Evolutionary conservation across 2,113 vertebrate genomes (phyloP), one percentile per base, ranked within the genome.

Genomic region (Alligator mississippiensis): DNA sequence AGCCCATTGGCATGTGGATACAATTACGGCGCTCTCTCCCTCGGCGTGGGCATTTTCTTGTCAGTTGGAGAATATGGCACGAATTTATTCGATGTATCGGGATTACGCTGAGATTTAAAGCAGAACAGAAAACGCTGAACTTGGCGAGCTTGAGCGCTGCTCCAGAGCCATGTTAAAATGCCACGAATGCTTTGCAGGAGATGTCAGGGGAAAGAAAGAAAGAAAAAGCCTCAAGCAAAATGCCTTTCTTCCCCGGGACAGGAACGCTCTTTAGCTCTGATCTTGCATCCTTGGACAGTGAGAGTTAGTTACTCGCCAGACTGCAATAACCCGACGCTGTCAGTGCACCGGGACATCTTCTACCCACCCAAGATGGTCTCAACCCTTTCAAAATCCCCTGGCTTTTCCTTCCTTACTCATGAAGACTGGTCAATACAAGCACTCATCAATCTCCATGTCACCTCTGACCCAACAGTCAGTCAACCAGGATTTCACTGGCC

Each of bases 161-260:
- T n/a, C 28, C 6, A 60, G 38, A 21, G 28, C 38, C 4, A 0
- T 0, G 3, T 27, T 25, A 0, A 0, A 2, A 68, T 79, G 80
- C 57, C 1, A 3, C 6, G 11, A 62, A 21, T 62, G 14, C 28
- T 68, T 59, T 1, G 3, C 1, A 4, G 68, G 28, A 61, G 47
- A 61, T 18, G 61, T 74, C 34, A 25, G 70, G 70, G 68, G 24
- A 62, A 28, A 30, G 25, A 77, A 84, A 72, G n/a, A 68, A 57
- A 9, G 16, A 3, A 9, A 28, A 34, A 16, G 9, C 25, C 57
- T 38, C n/a, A 27, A 57, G 84, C 17, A 68, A 8, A 30, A 30
- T 18, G 30, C 11, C 11, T 47, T 34, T 74, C 70, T 24, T 13
- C 30, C 70, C 34, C 38, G 34, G 34, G 47, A 74, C 38, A 18